Conservation (phyloP, 2,113 vertebrate species). For the Halichoeres trimaculatus region DNA sequence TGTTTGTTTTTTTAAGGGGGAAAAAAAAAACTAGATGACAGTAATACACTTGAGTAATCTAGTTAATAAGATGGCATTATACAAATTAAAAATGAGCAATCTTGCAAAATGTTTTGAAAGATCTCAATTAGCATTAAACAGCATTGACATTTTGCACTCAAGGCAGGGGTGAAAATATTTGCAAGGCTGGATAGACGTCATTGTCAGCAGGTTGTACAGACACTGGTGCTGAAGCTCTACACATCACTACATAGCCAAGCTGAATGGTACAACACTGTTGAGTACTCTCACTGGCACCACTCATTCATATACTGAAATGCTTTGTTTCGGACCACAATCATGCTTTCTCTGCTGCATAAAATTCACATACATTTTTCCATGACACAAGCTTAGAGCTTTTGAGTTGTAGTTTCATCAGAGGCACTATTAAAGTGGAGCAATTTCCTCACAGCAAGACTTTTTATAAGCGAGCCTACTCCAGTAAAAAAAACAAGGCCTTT, state of each 20-base stretch:
- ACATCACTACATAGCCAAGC: conserved; percentile 32
- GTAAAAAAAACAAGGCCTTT: conserved; percentile 39
- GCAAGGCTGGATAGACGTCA: conserved; percentile 3
- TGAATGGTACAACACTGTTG: conserved; percentile 25
- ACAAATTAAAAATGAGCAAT: conserved; percentile 18
- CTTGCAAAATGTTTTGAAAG: conserved; percentile 11
- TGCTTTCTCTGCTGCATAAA: conserved; percentile 36
- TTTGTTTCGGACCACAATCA: conserved; percentile 43
- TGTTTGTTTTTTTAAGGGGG: background rate
- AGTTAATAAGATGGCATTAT: conserved; percentile 10
- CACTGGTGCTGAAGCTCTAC: conserved; percentile 20
- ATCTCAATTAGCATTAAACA: conserved; percentile 14
- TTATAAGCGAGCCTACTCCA: conserved; percentile 20
- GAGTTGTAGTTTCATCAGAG: conserved; percentile 16
- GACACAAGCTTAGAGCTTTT: conserved; percentile 47
- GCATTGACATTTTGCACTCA: background rate
- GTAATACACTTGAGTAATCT: conserved; percentile 13
- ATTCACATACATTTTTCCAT: conserved; percentile 11
- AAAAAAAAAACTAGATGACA: conserved; percentile 21
- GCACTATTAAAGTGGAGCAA: conserved; percentile 1
- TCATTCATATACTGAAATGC: conserved; percentile 42
- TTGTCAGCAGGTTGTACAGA: conserved; percentile 22
- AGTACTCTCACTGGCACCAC: background rate
- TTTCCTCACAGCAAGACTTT: conserved; percentile 32
- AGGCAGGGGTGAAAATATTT: background rate